Conservation (phyloP, 2,797 vertebrate species). For the Pangasius larnaudii region DNA sequence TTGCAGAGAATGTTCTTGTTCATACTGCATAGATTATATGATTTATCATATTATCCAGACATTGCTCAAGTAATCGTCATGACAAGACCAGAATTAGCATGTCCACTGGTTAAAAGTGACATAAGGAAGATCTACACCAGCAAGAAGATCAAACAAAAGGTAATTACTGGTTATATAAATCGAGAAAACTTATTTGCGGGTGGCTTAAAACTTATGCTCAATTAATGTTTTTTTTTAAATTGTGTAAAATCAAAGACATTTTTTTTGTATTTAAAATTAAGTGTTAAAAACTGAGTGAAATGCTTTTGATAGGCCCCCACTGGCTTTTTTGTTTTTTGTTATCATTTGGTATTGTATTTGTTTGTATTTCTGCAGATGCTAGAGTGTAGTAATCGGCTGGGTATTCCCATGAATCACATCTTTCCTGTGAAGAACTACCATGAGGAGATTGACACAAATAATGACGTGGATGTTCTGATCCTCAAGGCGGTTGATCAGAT, state of each 20-base stretch:
- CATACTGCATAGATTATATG: neutral
- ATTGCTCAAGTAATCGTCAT: conserved; percentile 13
- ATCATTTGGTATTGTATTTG: neutral
- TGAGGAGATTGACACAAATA: neutral
- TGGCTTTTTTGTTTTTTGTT: neutral
- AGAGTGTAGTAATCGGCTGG: neutral
- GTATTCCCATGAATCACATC: neutral
- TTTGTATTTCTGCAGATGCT: neutral
- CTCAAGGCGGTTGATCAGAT: neutral
- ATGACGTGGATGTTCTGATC: neutral
- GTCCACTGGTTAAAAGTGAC: neutral
- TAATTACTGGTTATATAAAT: neutral
- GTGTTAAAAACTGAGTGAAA: no score
- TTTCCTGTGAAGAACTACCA: neutral
- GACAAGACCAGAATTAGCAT: neutral
- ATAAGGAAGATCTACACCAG: neutral
- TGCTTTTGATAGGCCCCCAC: neutral
- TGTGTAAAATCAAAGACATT: no score
- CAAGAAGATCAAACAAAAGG: conserved; percentile 19
- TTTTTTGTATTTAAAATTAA: no score
- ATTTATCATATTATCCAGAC: neutral
- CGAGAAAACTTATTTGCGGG: no score
- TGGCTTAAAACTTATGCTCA: no score
- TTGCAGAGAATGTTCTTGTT: neutral
- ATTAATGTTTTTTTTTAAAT: no score